Evolutionary conservation across 2,797 vertebrate genomes (phyloP).

Genomic region (Xenops minutus): DNA sequence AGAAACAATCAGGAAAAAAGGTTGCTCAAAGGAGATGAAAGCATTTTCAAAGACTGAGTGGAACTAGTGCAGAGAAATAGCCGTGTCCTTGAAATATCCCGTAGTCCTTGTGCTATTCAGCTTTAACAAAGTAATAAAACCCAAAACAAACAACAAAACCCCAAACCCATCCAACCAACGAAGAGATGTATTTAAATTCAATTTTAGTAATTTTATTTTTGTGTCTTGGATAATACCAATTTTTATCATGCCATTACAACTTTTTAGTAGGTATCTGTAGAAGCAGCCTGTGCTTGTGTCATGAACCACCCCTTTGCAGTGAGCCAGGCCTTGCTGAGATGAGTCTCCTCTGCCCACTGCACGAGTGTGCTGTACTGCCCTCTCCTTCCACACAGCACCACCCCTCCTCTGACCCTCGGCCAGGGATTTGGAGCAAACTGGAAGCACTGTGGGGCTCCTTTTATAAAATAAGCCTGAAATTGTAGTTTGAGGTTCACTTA

Average conservation of each 20-base stretch:
- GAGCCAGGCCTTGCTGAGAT: background rate
- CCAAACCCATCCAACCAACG: background rate
- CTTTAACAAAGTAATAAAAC: background rate
- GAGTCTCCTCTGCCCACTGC: accelerated
- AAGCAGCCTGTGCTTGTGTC: background rate
- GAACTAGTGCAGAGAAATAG: background rate
- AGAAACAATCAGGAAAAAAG: background rate
- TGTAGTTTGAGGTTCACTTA: background rate
- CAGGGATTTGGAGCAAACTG: background rate
- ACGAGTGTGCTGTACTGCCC: background rate
- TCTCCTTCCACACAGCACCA: background rate
- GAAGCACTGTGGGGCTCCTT: accelerated
- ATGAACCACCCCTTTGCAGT: background rate
- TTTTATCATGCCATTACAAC: background rate
- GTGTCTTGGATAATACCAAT: background rate
- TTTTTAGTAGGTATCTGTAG: background rate
- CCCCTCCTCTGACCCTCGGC: accelerated
- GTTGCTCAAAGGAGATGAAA: background rate
- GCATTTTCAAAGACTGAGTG: background rate
- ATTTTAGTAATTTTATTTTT: background rate
- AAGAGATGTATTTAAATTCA: background rate
- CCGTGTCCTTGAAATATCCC: background rate
- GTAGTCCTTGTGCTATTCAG: background rate
- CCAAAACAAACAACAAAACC: too few species aligned
- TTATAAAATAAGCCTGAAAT: background rate